Percentiles rank a stretch among this genome's conserved stretches.
Evolutionary conservation across 2,113 vertebrate species (phyloP).

Genomic region (Anhinga anhinga): DNA sequence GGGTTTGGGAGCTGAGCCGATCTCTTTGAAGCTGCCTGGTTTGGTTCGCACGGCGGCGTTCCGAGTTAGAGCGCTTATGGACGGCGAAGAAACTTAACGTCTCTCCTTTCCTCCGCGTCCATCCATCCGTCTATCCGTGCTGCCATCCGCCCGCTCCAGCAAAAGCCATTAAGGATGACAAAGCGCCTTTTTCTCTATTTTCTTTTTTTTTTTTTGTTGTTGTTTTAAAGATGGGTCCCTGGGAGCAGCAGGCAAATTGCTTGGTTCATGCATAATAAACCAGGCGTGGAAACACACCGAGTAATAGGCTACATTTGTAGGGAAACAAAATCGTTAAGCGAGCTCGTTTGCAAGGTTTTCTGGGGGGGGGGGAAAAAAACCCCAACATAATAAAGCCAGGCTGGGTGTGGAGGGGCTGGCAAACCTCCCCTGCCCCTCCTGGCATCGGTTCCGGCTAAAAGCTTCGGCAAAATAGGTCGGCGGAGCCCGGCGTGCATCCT

Average conservation of each 20-base stretch:
- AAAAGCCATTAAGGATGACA: conserved; percentile 25
- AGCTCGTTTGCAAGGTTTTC: background rate
- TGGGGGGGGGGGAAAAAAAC: background rate
- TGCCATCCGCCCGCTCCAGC: background rate
- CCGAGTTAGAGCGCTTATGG: background rate
- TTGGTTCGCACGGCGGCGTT: background rate
- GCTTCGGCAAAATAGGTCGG: background rate
- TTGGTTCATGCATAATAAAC: conserved; percentile 52
- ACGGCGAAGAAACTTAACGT: background rate
- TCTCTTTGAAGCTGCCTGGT: background rate
- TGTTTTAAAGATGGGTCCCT: conserved; percentile 47
- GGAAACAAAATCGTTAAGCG: background rate
- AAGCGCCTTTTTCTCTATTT: background rate
- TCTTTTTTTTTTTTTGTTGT: background rate
- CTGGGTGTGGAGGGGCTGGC: background rate
- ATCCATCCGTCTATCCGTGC: background rate
- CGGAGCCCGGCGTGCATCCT: accelerated
- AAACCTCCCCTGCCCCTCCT: too few relatives aligned
- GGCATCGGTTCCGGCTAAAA: background rate
- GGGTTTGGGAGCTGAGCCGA: background rate
- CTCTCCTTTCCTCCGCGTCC: background rate
- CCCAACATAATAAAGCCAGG: background rate
- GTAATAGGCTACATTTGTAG: background rate
- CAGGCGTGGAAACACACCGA: background rate
- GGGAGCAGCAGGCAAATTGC: conserved; percentile 36